phyloP scores from a whole-genome alignment of 2,113 vertebrate genomes.

The Silurus meridionalis region DNA sequence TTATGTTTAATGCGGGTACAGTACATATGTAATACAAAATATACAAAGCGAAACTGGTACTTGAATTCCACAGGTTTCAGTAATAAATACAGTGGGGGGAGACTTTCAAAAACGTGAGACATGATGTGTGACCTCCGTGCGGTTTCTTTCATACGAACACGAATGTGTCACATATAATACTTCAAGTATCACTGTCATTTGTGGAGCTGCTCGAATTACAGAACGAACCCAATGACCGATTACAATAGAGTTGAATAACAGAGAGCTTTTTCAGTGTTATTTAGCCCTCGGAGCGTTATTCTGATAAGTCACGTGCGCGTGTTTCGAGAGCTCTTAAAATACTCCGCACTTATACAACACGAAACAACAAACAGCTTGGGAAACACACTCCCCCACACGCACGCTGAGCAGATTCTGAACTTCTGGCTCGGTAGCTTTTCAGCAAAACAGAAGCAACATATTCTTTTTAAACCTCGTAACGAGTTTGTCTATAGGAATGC shows the following conservation, averaged over 20 bases:
- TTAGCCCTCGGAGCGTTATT: slow-evolving; percentile 36
- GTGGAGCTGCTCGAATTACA: slow-evolving; percentile 22
- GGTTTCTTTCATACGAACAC: not conserved
- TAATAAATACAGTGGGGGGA: not conserved
- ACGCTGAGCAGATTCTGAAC: slow-evolving; percentile 8
- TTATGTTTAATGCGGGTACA: not conserved
- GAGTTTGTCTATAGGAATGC: slow-evolving; percentile 1
- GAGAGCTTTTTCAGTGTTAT: slow-evolving; percentile 5
- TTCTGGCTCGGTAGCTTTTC: slow-evolving; percentile 29
- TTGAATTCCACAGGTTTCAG: not conserved
- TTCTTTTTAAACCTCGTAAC: slow-evolving; percentile 17
- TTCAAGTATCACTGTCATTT: not conserved
- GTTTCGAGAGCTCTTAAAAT: slow-evolving; percentile 51
- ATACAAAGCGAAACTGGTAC: not conserved
- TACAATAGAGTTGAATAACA: slow-evolving; percentile 29
- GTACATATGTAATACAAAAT: not conserved
- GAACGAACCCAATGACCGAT: slow-evolving; percentile 29
- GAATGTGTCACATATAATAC: not conserved
- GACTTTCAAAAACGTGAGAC: not conserved
- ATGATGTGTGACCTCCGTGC: not conserved
- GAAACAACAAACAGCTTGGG: slow-evolving; percentile 47
- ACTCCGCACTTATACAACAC: slow-evolving; percentile 39
- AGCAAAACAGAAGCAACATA: slow-evolving; percentile 12
- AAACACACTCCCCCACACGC: slow-evolving; percentile 36
- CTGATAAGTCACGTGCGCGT: slow-evolving; percentile 36